Evolutionary conservation across 2,113 vertebrate species (phyloP), one percentile per base, ranked within the genome.

Genomic region (Oreotragus oreotragus): DNA sequence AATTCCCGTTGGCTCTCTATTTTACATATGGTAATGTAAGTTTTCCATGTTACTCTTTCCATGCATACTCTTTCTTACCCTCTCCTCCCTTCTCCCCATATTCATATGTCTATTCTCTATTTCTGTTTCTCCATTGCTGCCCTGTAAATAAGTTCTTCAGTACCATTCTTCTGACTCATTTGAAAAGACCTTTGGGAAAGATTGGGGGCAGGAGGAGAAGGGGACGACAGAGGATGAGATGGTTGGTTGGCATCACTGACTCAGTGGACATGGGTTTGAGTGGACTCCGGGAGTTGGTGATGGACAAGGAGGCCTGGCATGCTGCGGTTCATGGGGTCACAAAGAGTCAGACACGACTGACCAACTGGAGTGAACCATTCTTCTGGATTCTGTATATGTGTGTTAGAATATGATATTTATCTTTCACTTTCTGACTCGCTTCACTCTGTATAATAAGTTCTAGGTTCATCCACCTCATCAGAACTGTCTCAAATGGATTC

Each of bases 241-340:
- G 28, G 28, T 62, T 62, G 60, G 28, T 33, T 62, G 60, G 60
- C 60, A 30, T 33, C 60, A 62, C 28, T 3, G 58, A 62, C 60
- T 62, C 13, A 15, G 0, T 30, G 60, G 60, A 33, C 60, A 62
- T 62, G 60, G 28, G 28, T 62, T 33, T 62, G 60, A 16, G 28
- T 62, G 14, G 30, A 62, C 28, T 62, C 60, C 3, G 13, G 60
- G 30, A 62, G 60, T 62, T 62, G 60, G 28, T 62, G 60, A 62
- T 62, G 60, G 60, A 33, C 7, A 62, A 14, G 60, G 60, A 62
- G 60, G 30, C 14, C 7, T 62, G 60, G 60, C 3, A 0, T 62
- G 14, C 60, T 62, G 60, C 0, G 0, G 3, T 33, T 33, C 30
- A 62, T 33, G 28, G 14, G 30, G 14, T 62, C 1, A 1, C 60